These are phyloP conservation scores for Drosophila tripunctata DNA, from an alignment of 2,888 invertebrate species.

Conservation along the genomic window DNA sequence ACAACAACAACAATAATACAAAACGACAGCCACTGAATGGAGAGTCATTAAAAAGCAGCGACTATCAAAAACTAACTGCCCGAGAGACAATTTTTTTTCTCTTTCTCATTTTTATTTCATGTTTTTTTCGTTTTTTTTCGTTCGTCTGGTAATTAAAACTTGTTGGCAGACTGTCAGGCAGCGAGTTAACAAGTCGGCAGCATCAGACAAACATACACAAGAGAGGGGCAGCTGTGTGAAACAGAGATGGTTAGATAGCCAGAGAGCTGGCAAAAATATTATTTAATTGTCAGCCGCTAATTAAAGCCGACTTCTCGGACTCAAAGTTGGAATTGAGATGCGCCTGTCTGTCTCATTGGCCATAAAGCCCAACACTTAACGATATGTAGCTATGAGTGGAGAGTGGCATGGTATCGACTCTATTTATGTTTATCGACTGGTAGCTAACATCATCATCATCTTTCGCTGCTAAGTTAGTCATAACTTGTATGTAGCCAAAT, in stretches of 20 bases:
- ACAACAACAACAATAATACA: conserved; percentile 24
- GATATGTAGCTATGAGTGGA: conserved; percentile 31
- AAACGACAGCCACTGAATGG: conserved; percentile 12
- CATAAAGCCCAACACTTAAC: conserved; percentile 76
- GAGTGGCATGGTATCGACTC: neutral
- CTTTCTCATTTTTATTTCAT: conserved; percentile 17
- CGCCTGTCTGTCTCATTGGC: conserved; percentile 66
- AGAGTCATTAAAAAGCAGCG: conserved; percentile 69
- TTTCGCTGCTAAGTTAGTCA: conserved; percentile 45
- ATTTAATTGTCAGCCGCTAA: conserved; percentile 78
- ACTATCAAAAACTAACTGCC: conserved; percentile 72
- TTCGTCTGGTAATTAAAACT: conserved; percentile 72
- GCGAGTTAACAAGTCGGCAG: conserved; percentile 78
- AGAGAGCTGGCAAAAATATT: conserved; percentile 60
- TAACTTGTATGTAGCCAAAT: conserved; percentile 60
- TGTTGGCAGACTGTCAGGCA: conserved; percentile 79
- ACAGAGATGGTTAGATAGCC: neutral
- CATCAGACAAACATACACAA: conserved; percentile 48
- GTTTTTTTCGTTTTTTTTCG: conserved; percentile 21
- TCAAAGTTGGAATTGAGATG: conserved; percentile 27
- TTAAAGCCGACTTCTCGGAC: conserved; percentile 59
- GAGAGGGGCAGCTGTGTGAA: neutral
- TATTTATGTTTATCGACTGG: conserved; percentile 79
- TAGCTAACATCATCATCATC: conserved; percentile 54
- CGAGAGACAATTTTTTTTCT: conserved; percentile 47